Evolutionary conservation across 2,113 vertebrate species (phyloP).

Genomic region (Crocuta crocuta): DNA sequence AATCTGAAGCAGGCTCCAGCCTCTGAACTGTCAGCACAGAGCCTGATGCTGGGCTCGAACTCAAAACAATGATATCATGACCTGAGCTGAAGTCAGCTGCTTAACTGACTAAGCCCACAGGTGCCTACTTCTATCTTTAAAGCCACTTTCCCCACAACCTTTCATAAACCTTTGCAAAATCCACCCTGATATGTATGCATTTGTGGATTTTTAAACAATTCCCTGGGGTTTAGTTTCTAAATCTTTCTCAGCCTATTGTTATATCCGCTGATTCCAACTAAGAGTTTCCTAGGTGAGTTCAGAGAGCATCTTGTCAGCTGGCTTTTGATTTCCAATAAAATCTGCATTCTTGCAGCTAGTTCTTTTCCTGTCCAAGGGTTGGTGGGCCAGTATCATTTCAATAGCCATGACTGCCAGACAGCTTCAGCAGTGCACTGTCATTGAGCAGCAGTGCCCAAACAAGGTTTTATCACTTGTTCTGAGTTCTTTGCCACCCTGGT

Average conservation of each 20-base stretch:
- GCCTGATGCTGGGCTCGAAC: too few species aligned
- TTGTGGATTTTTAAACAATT: neutral
- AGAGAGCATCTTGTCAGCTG: neutral
- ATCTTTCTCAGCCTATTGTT: slow-evolving; percentile 7
- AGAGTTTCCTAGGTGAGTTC: neutral
- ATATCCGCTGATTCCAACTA: neutral
- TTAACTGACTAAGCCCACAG: too few species aligned
- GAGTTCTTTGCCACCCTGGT: neutral
- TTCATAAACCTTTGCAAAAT: slow-evolving; percentile 20
- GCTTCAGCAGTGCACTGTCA: neutral
- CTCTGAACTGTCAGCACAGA: too few species aligned
- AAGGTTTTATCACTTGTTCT: neutral
- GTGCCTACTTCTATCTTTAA: neutral
- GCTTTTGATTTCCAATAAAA: slow-evolving; percentile 71
- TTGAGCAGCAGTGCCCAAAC: fast-evolving
- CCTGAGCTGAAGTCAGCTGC: too few species aligned
- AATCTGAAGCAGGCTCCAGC: too few species aligned
- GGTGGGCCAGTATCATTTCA: neutral
- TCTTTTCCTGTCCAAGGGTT: neutral
- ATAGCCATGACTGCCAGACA: neutral
- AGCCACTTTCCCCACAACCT: neutral
- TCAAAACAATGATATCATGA: too few species aligned
- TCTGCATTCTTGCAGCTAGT: neutral
- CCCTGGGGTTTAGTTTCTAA: neutral
- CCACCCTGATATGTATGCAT: neutral